These are phyloP conservation scores for Drosophila prosaltans DNA, from an alignment of 1,140 invertebrate species.

Conservation along the genomic window DNA sequence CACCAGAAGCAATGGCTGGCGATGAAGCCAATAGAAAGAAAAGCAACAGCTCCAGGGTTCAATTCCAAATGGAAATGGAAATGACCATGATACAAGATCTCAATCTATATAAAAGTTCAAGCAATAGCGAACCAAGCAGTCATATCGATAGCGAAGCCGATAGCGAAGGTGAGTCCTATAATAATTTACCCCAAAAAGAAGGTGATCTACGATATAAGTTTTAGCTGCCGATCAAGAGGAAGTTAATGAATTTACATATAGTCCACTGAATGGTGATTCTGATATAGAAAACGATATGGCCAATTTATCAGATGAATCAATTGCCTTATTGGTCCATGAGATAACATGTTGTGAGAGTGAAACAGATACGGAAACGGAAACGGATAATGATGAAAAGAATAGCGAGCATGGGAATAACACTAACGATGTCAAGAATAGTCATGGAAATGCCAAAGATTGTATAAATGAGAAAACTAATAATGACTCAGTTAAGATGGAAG, in stretches of 20 bases:
- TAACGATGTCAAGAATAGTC: too few relatives aligned
- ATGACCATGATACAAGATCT: constrained; percentile 10
- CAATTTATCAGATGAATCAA: constrained; percentile 38
- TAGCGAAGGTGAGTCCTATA: constrained; percentile 17
- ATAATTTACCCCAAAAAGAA: not conserved
- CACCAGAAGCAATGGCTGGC: constrained; percentile 11
- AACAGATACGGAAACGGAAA: constrained; percentile 34
- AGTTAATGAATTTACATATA: constrained; percentile 28
- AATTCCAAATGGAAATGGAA: not conserved
- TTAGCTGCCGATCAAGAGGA: constrained; percentile 17
- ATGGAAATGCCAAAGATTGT: not conserved
- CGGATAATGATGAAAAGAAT: constrained; percentile 22
- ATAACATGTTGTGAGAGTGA: constrained; percentile 58
- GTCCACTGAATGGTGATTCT: constrained; percentile 40
- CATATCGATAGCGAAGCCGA: constrained; percentile 8
- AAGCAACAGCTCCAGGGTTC: not conserved
- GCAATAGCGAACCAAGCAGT: constrained; percentile 14
- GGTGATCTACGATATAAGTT: not conserved
- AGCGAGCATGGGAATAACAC: not conserved
- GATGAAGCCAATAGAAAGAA: not conserved
- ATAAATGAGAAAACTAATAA: too few relatives aligned
- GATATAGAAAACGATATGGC: constrained; percentile 31
- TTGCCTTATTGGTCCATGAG: constrained; percentile 53
- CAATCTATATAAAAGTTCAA: not conserved
- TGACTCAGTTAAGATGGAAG: too few relatives aligned